Evolutionary conservation across 37 sponge, comb jelly and placozoan genomes (phyloP), one percentile per base, ranked within the genome.

Genomic region (Chondrosia reniformis): DNA sequence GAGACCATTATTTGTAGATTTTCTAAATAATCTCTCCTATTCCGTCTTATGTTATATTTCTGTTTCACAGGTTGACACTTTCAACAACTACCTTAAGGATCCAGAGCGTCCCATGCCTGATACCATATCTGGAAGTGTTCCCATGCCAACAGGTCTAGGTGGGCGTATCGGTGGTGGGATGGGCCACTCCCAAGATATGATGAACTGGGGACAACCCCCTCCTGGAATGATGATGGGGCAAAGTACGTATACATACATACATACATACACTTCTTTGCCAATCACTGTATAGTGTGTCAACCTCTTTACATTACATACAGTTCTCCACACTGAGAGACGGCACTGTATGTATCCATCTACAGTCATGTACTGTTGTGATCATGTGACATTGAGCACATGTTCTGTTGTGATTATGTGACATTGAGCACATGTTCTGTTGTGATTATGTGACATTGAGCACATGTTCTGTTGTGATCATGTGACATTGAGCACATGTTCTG

Each of bases 11-110:
- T 6, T 6, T 10, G 52, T 49, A 15, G 10, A 10, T 15, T 49
- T 49, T 10, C 10, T 19, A 10, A 49, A 19, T 15, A 10, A 49
- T 15, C 10, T 10, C 10, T 15, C 10, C 52, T 19, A n/a, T 57
- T 27, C 46, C 27, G 34, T 66, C 66, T 61, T 38, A 19, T 31
- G 34, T 6, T 69, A 40, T 15, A 19, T 49, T 10, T 49, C 52
- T 19, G 15, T 15, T 15, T 15, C 10, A 19, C 52, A 97, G 97
- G 84, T 81, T 0, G 85, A 83, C 9, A 88, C 85, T 55, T 97
- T 88, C 74, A 90, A 97, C 77, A 87, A 88, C 84, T 97, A 91
- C 71, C 74, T 97, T 19, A 69, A 66, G 37, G 97, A 97, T 54
- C 83, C 91, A 10, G 79, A 84, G 3, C 89, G 97, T 31, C 97